Conservation (phyloP, 2,888 invertebrate species). For the Actias luna region DNA sequence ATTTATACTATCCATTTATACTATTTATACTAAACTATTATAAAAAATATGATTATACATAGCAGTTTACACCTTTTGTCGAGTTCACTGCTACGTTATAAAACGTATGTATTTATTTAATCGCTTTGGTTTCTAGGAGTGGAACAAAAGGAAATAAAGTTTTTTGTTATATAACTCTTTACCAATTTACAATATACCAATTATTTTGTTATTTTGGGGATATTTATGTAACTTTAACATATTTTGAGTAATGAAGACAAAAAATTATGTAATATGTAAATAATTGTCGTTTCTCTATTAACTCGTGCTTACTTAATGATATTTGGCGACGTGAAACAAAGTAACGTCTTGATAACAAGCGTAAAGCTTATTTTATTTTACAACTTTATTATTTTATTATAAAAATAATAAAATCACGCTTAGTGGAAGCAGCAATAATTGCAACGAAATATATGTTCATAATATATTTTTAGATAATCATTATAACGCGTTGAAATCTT, state of each 20-base stretch:
- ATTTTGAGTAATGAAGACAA: background rate
- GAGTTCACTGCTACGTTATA: no score
- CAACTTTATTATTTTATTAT: background rate
- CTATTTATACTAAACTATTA: no score
- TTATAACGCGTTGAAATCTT: constrained; percentile 43
- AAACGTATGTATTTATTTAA: no score
- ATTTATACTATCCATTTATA: no score
- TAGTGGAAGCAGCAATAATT: background rate
- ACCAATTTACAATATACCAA: no score
- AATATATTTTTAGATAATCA: constrained; percentile 12
- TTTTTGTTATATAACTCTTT: no score
- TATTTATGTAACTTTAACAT: background rate
- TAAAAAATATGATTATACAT: no score
- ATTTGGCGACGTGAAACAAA: background rate
- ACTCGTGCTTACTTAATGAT: background rate
- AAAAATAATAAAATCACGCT: background rate
- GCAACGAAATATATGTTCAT: background rate
- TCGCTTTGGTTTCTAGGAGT: no score
- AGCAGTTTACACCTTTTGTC: no score
- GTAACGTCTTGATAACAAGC: background rate
- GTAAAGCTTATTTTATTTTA: background rate
- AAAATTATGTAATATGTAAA: background rate
- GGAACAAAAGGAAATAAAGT: no score
- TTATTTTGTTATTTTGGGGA: background rate
- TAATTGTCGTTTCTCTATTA: background rate